Conservation (phyloP, 23 tunicate species). For the Diplosoma virens region DNA sequence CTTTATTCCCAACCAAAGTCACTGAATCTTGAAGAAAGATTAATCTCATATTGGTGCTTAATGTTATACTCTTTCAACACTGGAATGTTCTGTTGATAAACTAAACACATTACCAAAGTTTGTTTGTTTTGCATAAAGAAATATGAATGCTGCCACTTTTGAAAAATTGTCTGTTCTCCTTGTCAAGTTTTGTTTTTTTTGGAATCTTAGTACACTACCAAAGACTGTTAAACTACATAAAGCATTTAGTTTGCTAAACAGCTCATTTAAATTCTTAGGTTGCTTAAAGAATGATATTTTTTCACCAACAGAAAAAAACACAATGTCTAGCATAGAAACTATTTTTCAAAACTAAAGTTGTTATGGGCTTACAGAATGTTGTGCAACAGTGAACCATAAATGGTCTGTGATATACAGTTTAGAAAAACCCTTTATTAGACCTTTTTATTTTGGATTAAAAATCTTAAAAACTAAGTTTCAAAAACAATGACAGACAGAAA, state of each 20-base stretch:
- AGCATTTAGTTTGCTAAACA: neutral
- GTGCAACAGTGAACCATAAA: neutral
- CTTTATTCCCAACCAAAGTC: neutral
- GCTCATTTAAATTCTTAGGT: neutral
- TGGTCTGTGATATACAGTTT: too few relatives aligned
- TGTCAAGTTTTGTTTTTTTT: neutral
- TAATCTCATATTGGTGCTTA: neutral
- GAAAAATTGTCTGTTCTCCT: neutral
- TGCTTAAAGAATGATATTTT: neutral
- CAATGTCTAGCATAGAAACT: constrained; percentile 4
- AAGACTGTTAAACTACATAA: neutral
- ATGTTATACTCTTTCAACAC: neutral
- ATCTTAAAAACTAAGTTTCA: too few relatives aligned
- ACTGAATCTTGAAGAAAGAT: neutral
- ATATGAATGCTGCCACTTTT: neutral
- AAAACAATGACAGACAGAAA: too few relatives aligned
- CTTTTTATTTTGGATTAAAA: too few relatives aligned
- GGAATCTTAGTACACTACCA: neutral
- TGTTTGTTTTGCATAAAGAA: neutral
- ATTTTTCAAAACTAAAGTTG: neutral
- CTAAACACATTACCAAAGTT: neutral
- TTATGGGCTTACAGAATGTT: neutral
- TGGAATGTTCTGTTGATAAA: neutral
- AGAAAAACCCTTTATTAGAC: too few relatives aligned
- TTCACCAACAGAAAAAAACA: neutral